phyloP scores from a whole-genome alignment of 2,888 invertebrate genomes.

The Eilema sororculum region DNA sequence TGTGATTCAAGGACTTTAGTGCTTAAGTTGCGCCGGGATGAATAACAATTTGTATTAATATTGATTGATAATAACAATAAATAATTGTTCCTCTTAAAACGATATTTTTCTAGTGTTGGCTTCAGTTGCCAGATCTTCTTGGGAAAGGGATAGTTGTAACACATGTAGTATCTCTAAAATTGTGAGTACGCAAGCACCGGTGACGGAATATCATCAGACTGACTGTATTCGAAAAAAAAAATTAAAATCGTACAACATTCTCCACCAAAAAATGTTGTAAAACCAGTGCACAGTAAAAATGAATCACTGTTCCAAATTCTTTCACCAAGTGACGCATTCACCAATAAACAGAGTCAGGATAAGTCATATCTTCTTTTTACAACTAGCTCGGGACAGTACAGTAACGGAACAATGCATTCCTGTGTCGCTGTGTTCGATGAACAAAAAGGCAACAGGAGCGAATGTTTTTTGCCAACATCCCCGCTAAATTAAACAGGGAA shows the following conservation, averaged over 20 bases:
- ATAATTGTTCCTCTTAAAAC: too few relatives aligned
- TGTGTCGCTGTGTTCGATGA: slow-evolving; percentile 77
- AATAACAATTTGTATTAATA: too few relatives aligned
- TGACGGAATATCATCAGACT: not conserved
- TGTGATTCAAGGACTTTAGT: too few relatives aligned
- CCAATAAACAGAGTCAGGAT: slow-evolving; percentile 69
- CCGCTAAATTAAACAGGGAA: slow-evolving; percentile 85
- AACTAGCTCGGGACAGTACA: slow-evolving; percentile 64
- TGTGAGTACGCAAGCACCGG: too few relatives aligned
- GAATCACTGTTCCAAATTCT: slow-evolving; percentile 67
- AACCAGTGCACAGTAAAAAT: slow-evolving; percentile 32
- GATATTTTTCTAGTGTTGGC: not conserved
- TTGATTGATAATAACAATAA: too few relatives aligned
- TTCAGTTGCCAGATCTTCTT: too few relatives aligned
- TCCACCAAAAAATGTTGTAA: not conserved
- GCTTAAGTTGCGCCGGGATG: too few relatives aligned
- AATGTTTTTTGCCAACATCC: slow-evolving; percentile 81
- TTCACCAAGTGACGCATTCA: slow-evolving; percentile 54
- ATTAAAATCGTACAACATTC: not conserved
- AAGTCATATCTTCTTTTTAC: slow-evolving; percentile 70
- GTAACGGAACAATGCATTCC: slow-evolving; percentile 84
- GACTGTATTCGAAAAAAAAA: not conserved
- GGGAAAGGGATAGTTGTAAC: not conserved
- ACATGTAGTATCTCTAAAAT: too few relatives aligned
- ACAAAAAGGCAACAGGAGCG: slow-evolving; percentile 79